A percentile compares a stretch with the other conserved stretches of the same genome.
Evolutionary conservation across 2,888 invertebrate genomes (phyloP).

Genomic region (Polyommatus icarus): DNA sequence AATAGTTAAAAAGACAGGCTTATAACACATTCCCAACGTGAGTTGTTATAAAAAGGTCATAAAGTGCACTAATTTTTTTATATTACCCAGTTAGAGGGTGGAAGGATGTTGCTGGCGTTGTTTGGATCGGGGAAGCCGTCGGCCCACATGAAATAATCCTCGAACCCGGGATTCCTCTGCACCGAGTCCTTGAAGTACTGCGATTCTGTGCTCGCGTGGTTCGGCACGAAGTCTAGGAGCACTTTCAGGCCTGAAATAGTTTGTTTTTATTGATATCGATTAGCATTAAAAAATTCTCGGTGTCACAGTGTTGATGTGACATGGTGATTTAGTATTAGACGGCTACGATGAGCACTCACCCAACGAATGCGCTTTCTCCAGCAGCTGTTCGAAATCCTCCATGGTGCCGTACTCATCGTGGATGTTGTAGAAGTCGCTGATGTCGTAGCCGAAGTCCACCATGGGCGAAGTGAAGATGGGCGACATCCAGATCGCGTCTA

Average conservation of each 20-base stretch:
- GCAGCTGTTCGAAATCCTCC: constrained; percentile 83
- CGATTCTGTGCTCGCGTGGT: constrained; percentile 86
- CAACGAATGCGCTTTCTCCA: constrained; percentile 78
- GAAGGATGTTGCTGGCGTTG: constrained; percentile 53
- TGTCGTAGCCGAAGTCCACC: constrained; percentile 93
- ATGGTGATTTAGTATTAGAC: not conserved
- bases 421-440: constrained; percentile 87
- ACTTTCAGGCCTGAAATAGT: constrained; percentile 68
- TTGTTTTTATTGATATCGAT: not conserved
- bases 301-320: not conserved
- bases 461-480: constrained; percentile 92
- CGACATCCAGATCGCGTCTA: constrained; percentile 90
- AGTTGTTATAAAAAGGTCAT: not conserved
- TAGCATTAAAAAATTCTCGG: not conserved
- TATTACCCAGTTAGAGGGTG: constrained; percentile 78
- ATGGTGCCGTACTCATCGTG: constrained; percentile 87
- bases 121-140: constrained; percentile 68
- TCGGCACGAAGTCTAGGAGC: constrained; percentile 84
- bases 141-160: constrained; percentile 89
- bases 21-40: not conserved
- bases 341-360: constrained; percentile 52
- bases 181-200: constrained; percentile 90
- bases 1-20: constrained; percentile 25
- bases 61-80: not conserved
- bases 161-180: constrained; percentile 80